Base-by-base conservation (phyloP, 2,888 invertebrate genomes). In the Sylvicola fuscatus region DNA sequence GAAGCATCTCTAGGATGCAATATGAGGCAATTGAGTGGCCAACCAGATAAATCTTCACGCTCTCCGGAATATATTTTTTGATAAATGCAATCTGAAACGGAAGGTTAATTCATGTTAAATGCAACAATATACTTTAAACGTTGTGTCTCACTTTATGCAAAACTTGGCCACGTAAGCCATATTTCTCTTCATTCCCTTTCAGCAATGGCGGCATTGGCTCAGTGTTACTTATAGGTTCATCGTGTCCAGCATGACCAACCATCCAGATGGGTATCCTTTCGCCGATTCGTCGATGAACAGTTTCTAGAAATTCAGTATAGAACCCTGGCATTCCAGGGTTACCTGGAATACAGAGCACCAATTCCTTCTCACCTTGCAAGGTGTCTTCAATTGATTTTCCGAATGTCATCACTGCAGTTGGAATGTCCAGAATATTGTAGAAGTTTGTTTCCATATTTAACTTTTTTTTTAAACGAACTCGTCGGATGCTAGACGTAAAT, bases 21-120 rank as follows among this genome's bases (percentile, higher is more conserved):
- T 83, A 80, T 37, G 73, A 66, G 8, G 87, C 87, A 46, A 87
- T 78, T 2, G 86, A 87, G 62, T 87, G 87, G 6, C 80, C 84
- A 44, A 87, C 64, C 31, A 87, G 55, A 50, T 81, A 72, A 30
- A 87, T 48, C 47, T 62, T 70, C 27, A 72, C 67, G 45, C 68
- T 62, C 45, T 64, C 55, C 41, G 80, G 75, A 41, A 84, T 59
- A 49, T 68, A 68, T 44, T 68, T 64, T 45, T 66, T 61, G 38
- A 86, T 68, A 49, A 86, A 75, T 37, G 69, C 66, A 35, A 62
- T 49, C 60, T 54, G 54, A 58, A 55, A 47, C 11, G 36, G 34
- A 33, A 35, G 13, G 8, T 29, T 29, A 29, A 29, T 29, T 13
- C 4, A 29, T 3, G 26, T 11, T 17, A 38, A 34, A 36, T 27